Percentiles rank a stretch among this genome's conserved stretches.
phyloP scores from a whole-genome alignment of 2,888 invertebrate species.

The Barypeithes pellucidus region DNA sequence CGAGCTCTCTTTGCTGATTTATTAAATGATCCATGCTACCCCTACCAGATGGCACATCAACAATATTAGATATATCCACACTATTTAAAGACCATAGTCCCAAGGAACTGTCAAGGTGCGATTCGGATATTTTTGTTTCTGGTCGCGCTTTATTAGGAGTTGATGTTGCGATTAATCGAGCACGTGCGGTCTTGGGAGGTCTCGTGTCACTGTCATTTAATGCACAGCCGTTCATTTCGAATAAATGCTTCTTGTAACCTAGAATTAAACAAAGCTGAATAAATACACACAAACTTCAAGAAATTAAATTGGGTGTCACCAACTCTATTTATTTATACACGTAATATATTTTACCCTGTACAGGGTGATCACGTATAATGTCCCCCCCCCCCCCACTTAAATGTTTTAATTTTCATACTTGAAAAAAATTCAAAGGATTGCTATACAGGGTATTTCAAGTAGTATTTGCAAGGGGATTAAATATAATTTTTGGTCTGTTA shows the following conservation, averaged over 20 bases:
- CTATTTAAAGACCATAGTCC: constrained; percentile 51
- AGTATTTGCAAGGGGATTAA: too few species aligned
- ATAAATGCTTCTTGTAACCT: neutral
- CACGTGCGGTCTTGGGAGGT: constrained; percentile 19
- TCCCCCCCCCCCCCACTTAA: too few species aligned
- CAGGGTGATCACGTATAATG: too few species aligned
- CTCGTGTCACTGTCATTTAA: neutral
- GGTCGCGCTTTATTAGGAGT: constrained; percentile 26
- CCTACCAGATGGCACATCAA: constrained; percentile 15
- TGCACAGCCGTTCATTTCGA: constrained; percentile 11
- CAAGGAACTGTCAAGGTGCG: constrained; percentile 51
- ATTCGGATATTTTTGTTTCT: constrained; percentile 2
- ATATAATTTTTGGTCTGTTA: too few species aligned
- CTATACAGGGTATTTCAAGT: too few species aligned
- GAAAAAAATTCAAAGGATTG: too few species aligned
- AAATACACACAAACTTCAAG: too few species aligned
- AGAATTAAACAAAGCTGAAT: neutral
- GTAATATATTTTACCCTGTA: too few species aligned
- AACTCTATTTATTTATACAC: too few species aligned
- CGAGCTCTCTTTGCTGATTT: constrained; percentile 59
- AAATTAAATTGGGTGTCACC: too few species aligned
- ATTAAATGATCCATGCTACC: constrained; percentile 22
- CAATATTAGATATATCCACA: constrained; percentile 43
- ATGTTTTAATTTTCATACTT: too few species aligned
- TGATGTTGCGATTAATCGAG: constrained; percentile 39